These are phyloP conservation scores for Albula glossodonta DNA, from an alignment of 2,113 vertebrate species.

Conservation along the genomic window DNA sequence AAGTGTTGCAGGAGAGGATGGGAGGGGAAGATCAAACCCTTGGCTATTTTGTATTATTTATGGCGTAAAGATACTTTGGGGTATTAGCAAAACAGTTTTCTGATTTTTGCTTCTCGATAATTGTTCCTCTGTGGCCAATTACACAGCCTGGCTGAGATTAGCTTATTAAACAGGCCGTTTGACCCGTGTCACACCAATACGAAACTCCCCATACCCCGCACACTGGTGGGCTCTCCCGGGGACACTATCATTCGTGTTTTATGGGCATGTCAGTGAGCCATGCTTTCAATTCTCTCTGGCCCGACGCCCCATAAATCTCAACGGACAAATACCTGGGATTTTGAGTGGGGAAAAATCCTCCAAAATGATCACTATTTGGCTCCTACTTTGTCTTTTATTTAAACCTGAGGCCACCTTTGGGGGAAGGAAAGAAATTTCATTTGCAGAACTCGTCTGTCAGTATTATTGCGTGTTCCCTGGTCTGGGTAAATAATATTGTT, in stretches of 20 bases:
- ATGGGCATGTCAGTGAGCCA: constrained; percentile 36
- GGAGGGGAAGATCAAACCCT: neutral
- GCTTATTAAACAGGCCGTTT: constrained; percentile 39
- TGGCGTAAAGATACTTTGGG: constrained; percentile 28
- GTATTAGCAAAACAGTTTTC: constrained; percentile 21
- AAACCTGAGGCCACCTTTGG: too few species aligned
- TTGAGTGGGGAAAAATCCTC: neutral
- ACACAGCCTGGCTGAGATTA: constrained; percentile 29
- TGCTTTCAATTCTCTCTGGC: constrained; percentile 31
- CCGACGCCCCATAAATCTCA: neutral
- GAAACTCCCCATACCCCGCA: constrained; percentile 27
- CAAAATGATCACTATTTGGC: too few species aligned
- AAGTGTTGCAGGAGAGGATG: neutral
- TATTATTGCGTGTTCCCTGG: too few species aligned
- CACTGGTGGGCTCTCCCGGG: constrained; percentile 30
- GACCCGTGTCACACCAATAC: constrained; percentile 22
- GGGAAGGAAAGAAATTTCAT: too few species aligned
- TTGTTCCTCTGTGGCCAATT: constrained; percentile 42
- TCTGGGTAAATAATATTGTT: constrained; percentile 41
- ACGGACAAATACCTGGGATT: constrained; percentile 4
- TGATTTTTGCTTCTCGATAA: constrained; percentile 19
- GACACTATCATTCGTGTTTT: constrained; percentile 42
- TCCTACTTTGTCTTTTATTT: too few species aligned
- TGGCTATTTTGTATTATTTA: constrained; percentile 35
- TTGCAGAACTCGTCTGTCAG: too few species aligned